These are phyloP conservation scores for Tretioscincus oriximinensis DNA, from an alignment of 2,113 vertebrate species.

Conservation along the genomic window DNA sequence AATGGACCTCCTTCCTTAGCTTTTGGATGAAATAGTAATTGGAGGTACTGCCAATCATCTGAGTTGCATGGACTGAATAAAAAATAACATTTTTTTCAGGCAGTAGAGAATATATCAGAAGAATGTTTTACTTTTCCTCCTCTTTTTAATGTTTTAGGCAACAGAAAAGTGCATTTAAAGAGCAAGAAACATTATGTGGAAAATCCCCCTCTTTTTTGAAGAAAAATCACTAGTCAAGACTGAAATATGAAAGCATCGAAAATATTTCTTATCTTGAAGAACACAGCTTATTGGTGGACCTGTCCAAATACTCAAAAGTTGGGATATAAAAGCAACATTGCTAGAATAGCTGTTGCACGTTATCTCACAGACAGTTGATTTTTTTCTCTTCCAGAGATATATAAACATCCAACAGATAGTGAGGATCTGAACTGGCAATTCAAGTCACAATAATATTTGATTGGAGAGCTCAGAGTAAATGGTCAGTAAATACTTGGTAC, in stretches of 20 bases:
- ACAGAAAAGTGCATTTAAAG: slow-evolving; percentile 37
- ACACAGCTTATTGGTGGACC: background rate
- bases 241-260: slow-evolving; percentile 20
- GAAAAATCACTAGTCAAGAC: background rate
- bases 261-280: slow-evolving; percentile 22
- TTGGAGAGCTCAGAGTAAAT: too few species aligned
- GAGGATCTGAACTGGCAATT: too few species aligned
- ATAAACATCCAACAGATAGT: too few species aligned
- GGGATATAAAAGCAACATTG: too few species aligned
- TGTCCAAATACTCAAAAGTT: too few species aligned
- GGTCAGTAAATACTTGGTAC: too few species aligned
- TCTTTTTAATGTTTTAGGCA: background rate
- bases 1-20: slow-evolving; percentile 46
- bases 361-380: too few species aligned
- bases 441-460: too few species aligned
- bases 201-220: slow-evolving; percentile 27
- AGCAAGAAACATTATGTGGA: slow-evolving; percentile 3
- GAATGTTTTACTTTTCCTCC: slow-evolving; percentile 11
- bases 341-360: too few species aligned
- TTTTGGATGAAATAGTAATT: slow-evolving; percentile 61
- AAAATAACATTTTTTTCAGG: slow-evolving; percentile 43
- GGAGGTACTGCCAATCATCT: slow-evolving; percentile 60
- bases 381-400: too few species aligned
- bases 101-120: slow-evolving; percentile 42
- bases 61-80: slow-evolving; percentile 25